Percentiles rank a stretch among this genome's conserved stretches.
Conservation (phyloP, 2,113 vertebrate genomes). For the Lucifuga dentata region DNA sequence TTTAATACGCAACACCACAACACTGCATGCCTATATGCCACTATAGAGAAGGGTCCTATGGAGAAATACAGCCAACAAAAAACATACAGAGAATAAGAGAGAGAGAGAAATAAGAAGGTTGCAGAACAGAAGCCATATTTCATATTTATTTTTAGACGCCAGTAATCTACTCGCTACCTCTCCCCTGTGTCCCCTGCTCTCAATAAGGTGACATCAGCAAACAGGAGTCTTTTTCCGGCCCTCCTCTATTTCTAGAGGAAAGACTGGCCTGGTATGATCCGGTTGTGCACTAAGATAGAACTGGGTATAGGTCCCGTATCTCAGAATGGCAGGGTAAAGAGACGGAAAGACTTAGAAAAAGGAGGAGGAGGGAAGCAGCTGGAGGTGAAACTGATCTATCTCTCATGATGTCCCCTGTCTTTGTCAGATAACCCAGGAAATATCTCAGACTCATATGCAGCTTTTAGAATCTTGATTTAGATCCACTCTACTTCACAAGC, state of each 20-base stretch:
- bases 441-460: slow-evolving; percentile 65
- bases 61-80: slow-evolving; percentile 31
- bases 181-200: slow-evolving; percentile 61
- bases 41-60: background rate
- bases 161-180: slow-evolving; percentile 60
- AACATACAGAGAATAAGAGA: slow-evolving; percentile 7
- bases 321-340: slow-evolving; percentile 39
- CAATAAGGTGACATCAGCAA: slow-evolving; percentile 69
- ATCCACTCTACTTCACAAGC: slow-evolving; percentile 54
- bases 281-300: slow-evolving; percentile 49
- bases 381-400: slow-evolving; percentile 75
- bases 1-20: slow-evolving; percentile 17
- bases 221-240: slow-evolving; percentile 64
- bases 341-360: slow-evolving; percentile 41
- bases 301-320: slow-evolving; percentile 53
- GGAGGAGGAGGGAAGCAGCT: slow-evolving; percentile 51
- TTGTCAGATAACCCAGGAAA: slow-evolving; percentile 80
- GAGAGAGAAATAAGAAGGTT: slow-evolving; percentile 33
- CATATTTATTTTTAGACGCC: slow-evolving; percentile 71
- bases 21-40: background rate
- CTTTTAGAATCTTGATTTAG: slow-evolving; percentile 77
- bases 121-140: slow-evolving; percentile 65
- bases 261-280: slow-evolving; percentile 62
- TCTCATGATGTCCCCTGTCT: slow-evolving; percentile 74
- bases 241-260: slow-evolving; percentile 71